Conservation (phyloP, 1,140 invertebrate genomes). For the Atopsyche davidsoni region DNA sequence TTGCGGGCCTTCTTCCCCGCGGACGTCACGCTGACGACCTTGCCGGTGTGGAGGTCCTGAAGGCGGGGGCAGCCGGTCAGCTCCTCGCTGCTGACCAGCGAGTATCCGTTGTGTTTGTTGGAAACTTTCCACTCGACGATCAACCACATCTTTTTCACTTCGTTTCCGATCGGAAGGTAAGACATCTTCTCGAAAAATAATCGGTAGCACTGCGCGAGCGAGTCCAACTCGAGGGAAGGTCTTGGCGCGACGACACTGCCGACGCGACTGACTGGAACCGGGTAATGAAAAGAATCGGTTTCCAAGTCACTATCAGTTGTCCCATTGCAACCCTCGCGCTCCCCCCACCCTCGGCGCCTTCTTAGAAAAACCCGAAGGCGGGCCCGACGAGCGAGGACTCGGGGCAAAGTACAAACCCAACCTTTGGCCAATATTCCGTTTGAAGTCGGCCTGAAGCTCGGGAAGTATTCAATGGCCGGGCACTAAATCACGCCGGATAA, state of each 20-base stretch:
- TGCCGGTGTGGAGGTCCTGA: slow-evolving; percentile 24
- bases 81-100: slow-evolving; percentile 16
- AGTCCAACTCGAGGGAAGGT: slow-evolving; percentile 7
- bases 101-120: slow-evolving; percentile 12
- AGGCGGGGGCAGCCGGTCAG: slow-evolving; percentile 13
- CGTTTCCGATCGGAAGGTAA: slow-evolving; percentile 19
- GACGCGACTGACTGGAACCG: slow-evolving; percentile 7
- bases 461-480: background rate
- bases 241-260: too few relatives aligned
- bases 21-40: slow-evolving; percentile 15
- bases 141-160: slow-evolving; percentile 21
- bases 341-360: slow-evolving; percentile 11
- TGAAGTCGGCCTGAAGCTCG: background rate
- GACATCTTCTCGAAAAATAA: slow-evolving; percentile 9
- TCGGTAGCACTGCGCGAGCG: background rate
- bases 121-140: slow-evolving; percentile 23
- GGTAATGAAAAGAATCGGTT: slow-evolving; percentile 5
- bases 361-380: slow-evolving; percentile 22
- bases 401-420: slow-evolving; percentile 22
- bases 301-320: slow-evolving; percentile 7
- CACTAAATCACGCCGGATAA: slow-evolving; percentile 7
- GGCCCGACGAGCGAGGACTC: too few relatives aligned
- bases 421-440: slow-evolving; percentile 11
- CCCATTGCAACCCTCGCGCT: slow-evolving; percentile 16
- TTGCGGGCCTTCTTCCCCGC: background rate